Evolutionary conservation across 2,888 invertebrate genomes (phyloP), one percentile per base, ranked within the genome.

Genomic region (Cheilosia pagana): DNA sequence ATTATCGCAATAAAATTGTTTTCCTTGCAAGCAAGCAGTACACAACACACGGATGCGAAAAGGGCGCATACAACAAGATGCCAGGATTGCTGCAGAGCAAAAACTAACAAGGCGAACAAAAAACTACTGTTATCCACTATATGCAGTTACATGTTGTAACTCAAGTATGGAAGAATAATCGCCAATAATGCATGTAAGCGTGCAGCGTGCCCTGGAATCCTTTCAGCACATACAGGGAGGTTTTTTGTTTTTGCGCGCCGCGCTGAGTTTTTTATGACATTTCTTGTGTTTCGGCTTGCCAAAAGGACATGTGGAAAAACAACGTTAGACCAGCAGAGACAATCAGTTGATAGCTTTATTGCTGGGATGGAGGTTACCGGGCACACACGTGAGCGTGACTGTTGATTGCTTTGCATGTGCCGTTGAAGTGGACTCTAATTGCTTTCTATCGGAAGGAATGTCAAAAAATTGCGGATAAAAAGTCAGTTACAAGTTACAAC

Each of bases 1-100:
- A 71, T 81, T 81, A 85, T 85, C 85, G 85, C 79, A 85, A 85
- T 79, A 76, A 85, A 85, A 85, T 81, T 67, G 75, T 75, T 75
- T 71, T 48, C 57, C 53, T 55, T 68, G 57, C 25, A 31, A 53
- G 43, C 43, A 39, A 50, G 28, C 28, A 8, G 28, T 28, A 28
- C 59, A 52, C 55, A 50, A 52, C 65, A 65, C 72, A 77, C 53
- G 67, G 77, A 72, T 70, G 71, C 60, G 55, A 71, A 74, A 70
- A 70, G 68, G 35, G 68, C 67, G 71, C 45, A 57, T 43, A n/a
- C 43, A 55, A 55, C 48, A 77, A 28, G 50, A 77, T 81, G 70
- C 65, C 53, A 65, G 63, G 35, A 53, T 8, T n/a, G 43, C n/a
- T 25, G 35, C 21, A 35, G 35, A 25, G 12, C 23, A 12, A 14